phyloP scores from a whole-genome alignment of 2,888 invertebrate species.

The Hyposoter didymator region DNA sequence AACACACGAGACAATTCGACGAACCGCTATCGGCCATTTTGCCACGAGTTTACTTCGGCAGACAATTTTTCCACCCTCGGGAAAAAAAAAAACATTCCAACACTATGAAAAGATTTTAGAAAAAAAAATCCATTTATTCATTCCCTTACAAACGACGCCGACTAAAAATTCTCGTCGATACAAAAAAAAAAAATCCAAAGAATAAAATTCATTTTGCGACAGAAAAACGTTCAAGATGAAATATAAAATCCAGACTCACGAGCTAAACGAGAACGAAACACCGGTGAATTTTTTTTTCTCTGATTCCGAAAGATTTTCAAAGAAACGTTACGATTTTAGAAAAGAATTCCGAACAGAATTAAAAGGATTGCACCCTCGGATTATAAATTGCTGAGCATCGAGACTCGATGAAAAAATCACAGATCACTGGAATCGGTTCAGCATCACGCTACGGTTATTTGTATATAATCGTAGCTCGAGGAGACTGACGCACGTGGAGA shows the following conservation, averaged over 20 bases:
- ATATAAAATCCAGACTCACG: no score
- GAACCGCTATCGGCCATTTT: background rate
- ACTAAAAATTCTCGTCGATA: background rate
- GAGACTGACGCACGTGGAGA: background rate
- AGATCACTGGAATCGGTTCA: background rate
- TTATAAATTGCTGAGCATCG: background rate
- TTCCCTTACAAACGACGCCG: background rate
- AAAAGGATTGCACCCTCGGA: background rate
- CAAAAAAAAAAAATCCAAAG: background rate
- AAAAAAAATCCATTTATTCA: background rate
- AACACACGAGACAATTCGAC: background rate
- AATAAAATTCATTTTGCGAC: background rate
- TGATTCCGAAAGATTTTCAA: background rate
- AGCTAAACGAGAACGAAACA: background rate
- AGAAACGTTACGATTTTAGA: background rate
- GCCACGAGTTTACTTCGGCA: background rate
- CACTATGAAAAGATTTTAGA: background rate
- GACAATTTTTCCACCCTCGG: background rate
- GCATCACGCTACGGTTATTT: background rate
- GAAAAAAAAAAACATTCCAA: background rate
- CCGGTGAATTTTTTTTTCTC: background rate
- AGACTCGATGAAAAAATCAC: background rate
- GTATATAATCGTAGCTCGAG: background rate
- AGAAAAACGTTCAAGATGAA: background rate
- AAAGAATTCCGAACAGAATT: background rate